Evolutionary conservation across 2,888 invertebrate species (phyloP), one percentile per base, ranked within the genome.

Genomic region (Petrolisthes cinctipes): DNA sequence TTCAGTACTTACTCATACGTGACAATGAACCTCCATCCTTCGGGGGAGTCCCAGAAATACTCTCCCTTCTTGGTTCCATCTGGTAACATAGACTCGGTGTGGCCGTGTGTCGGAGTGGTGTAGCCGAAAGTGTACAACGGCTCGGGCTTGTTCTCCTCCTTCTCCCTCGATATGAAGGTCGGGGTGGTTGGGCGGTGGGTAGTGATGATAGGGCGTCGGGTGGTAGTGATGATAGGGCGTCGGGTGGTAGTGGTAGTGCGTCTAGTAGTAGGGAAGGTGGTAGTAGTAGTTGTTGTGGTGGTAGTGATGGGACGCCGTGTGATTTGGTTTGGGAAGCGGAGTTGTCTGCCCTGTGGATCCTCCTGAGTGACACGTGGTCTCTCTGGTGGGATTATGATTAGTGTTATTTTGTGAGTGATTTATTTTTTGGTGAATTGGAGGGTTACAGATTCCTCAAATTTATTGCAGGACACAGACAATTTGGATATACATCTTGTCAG

Each of bases 101-200:
- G 96, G 0, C 96, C 96, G 91, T 96, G 96, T 92, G 96, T 96
- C 82, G 95, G 96, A 83, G 96, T 94, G 0, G 96, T 95, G 92
- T 96, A 96, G 92, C 96, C 96, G 92, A 96, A 96, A 90, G 95
- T 95, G 92, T 96, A 97, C n/a, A 84, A 54, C 4, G 89, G 90
- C 37, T 89, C 84, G 17, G 86, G 83, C 83, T 92, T 92, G 61
- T 92, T 92, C 57, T 93, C 94, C 17, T 93, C 68, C 7, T 54
- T 54, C 5, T 76, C 61, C 54, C 37, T 37, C 37, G 37, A 37
- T 37, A 37, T 37, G 51, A 73, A 11, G 57, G 57, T 4, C 71
- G 85, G 20, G 61, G 73, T 23, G 81, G 61, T 7, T 0, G 20
- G 75, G 84, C 37, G 81, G 87, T 51, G 54, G 81, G 87, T 51